Percentiles rank a stretch among this genome's conserved stretches.
These are phyloP conservation scores for Chaitophorus viminalis DNA, from an alignment of 2,888 invertebrate species.

Conservation along the genomic window DNA sequence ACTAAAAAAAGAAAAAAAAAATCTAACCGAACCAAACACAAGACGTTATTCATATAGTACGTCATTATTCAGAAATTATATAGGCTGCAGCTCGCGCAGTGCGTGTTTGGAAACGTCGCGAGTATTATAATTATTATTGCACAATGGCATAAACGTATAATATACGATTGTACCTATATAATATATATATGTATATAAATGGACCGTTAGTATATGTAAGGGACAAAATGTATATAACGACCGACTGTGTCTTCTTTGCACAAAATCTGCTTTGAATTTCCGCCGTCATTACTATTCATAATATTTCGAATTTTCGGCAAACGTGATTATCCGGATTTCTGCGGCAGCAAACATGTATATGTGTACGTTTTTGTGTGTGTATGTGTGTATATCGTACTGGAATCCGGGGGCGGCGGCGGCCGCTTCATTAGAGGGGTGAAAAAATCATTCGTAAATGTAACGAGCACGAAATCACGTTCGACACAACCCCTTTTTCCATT, in stretches of 20 bases:
- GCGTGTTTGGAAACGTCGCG: not conserved
- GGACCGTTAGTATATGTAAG: not conserved
- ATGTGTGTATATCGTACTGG: not conserved
- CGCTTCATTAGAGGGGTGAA: conserved; percentile 34
- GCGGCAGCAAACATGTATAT: not conserved
- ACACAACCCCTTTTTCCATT: conserved; percentile 42
- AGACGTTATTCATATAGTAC: conserved; percentile 16
- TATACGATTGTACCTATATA: not conserved
- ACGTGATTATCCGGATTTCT: conserved; percentile 57
- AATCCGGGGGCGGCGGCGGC: not conserved
- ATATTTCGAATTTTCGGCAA: conserved; percentile 39
- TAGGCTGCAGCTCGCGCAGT: not conserved
- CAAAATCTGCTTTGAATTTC: conserved; percentile 5
- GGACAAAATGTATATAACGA: not conserved
- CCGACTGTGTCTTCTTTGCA: not conserved
- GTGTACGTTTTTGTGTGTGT: not conserved
- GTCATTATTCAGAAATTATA: conserved; percentile 14
- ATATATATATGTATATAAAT: not conserved
- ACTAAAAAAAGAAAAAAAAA: not conserved
- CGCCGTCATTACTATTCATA: conserved; percentile 23
- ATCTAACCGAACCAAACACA: not conserved
- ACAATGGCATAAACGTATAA: not conserved
- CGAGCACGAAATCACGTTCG: conserved; percentile 59
- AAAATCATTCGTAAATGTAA: conserved; percentile 32
- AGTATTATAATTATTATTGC: not conserved